These are phyloP conservation scores for Troides aeacus DNA, from an alignment of 2,888 invertebrate genomes.

Conservation along the genomic window DNA sequence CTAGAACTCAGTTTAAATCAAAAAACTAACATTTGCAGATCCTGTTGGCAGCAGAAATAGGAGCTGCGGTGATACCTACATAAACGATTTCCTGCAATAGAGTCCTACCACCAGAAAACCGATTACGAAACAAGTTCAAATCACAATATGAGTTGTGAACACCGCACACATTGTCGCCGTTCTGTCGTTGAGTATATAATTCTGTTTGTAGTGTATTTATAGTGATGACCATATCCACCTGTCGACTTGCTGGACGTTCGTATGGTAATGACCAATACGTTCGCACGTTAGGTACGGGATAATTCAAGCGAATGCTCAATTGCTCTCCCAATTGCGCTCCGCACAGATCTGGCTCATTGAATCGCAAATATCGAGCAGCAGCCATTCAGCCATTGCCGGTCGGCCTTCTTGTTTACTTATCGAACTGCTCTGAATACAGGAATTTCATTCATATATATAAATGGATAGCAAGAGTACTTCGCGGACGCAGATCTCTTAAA, in stretches of 20 bases:
- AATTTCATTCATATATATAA: too few relatives aligned
- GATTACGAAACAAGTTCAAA: too few relatives aligned
- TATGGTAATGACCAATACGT: slow-evolving; percentile 25
- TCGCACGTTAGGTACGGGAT: slow-evolving; percentile 35
- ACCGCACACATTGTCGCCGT: neutral
- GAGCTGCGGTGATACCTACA: too few relatives aligned
- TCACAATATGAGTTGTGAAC: neutral
- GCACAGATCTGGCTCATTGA: slow-evolving; percentile 49
- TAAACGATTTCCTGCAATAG: too few relatives aligned
- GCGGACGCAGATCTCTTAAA: too few relatives aligned
- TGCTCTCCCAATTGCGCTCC: slow-evolving; percentile 42
- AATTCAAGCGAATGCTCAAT: slow-evolving; percentile 35
- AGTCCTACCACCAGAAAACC: too few relatives aligned
- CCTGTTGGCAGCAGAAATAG: too few relatives aligned
- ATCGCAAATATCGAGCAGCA: slow-evolving; percentile 51
- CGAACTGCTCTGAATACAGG: slow-evolving; percentile 1
- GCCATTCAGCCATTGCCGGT: slow-evolving; percentile 33
- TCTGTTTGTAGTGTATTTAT: neutral
- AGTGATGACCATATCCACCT: neutral
- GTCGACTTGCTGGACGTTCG: slow-evolving; percentile 17
- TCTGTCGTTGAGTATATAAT: neutral
- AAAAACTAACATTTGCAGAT: too few relatives aligned
- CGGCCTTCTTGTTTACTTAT: slow-evolving; percentile 23
- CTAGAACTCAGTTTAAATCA: too few relatives aligned
- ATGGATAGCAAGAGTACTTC: too few relatives aligned